Evolutionary conservation across 2,888 invertebrate species (phyloP), one percentile per base, ranked within the genome.

Genomic region (Ashinkailepas kermadecensis): DNA sequence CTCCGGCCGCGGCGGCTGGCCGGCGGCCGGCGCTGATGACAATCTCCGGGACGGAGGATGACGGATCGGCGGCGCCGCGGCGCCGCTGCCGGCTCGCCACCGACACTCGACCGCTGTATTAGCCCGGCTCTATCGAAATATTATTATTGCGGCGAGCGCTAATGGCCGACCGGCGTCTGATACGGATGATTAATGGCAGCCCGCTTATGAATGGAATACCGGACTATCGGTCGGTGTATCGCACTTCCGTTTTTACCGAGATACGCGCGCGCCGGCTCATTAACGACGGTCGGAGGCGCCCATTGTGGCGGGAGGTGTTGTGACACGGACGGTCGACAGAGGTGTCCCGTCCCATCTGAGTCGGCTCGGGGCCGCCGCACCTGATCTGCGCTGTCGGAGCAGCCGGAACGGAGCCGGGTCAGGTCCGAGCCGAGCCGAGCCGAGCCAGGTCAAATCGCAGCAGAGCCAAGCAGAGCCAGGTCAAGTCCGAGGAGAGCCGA

Each of bases 201-300:
- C 54, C 74, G 39, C 74, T 74, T 74, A 74, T 74, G 74, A 74
- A 74, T 74, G 74, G 74, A 54, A 74, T 54, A 54, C 74, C 74
- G 54, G 39, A 18, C 74, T 11, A 74, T 74, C 74, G 54, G 18
- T 1, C 15, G 15, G 18, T 18, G 74, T 74, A 74, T 74, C 74
- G 18, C 13, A 74, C 74, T 74, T 74, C 74, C 74, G 74, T 74
- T 74, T 74, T 54, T 54, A 21, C 54, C 1, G 54, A 18, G 74
- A 74, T 54, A 74, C 54, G 74, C 67, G n/a, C n/a, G 23, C n/a
- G 25, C 12, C 13, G 4, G 74, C 74, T 74, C 74, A 21, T 74
- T 74, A 74, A 74, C 25, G 74, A 21, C 21, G 2, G 4, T 39
- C 39, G 39, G 39, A 39, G 39, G 39, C 39, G 39, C 4, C 39